Percentiles rank a stretch among this genome's conserved stretches.
Evolutionary conservation across 2,797 vertebrate genomes (phyloP).

Genomic region (Gadopsis marmoratus): DNA sequence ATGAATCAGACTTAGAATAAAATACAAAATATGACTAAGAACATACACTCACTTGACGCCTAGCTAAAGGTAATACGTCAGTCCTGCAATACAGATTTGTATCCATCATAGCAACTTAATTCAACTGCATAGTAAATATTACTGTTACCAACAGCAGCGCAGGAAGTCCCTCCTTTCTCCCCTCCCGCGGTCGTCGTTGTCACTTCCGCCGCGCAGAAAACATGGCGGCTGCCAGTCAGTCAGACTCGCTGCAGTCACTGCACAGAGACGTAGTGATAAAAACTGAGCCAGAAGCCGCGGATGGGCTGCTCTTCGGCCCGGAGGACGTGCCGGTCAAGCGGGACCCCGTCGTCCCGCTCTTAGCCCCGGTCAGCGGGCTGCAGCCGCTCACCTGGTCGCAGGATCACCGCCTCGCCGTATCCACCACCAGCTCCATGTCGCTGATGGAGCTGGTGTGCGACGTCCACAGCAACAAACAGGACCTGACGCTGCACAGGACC

Average conservation of each 20-base stretch:
- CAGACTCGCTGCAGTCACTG: neutral
- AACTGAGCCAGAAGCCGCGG: slow-evolving; percentile 63
- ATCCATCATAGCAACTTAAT: neutral
- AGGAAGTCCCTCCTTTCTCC: slow-evolving; percentile 55
- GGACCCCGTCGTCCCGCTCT: slow-evolving; percentile 88
- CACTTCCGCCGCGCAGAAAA: slow-evolving; percentile 75
- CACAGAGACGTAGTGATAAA: slow-evolving; percentile 48
- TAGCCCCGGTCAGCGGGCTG: slow-evolving; percentile 88
- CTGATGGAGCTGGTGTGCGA: slow-evolving; percentile 93
- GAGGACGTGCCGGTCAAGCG: slow-evolving; percentile 63
- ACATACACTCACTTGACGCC: neutral
- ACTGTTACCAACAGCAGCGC: neutral
- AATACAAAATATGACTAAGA: neutral
- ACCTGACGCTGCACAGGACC: slow-evolving; percentile 91
- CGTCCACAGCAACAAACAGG: slow-evolving; percentile 86
- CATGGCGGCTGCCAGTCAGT: slow-evolving; percentile 78
- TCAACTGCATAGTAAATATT: neutral
- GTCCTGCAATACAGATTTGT: too few species aligned
- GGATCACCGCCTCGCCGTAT: slow-evolving; percentile 93
- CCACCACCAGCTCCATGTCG: slow-evolving; percentile 87
- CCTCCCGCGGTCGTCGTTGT: neutral
- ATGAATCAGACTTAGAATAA: neutral
- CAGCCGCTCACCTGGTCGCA: slow-evolving; percentile 94
- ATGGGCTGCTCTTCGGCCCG: slow-evolving; percentile 55
- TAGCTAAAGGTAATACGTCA: too few species aligned